A percentile compares a stretch with the other conserved stretches of the same genome.
phyloP scores from a whole-genome alignment of 2,113 vertebrate species.

The Chloroceryle aenea region DNA sequence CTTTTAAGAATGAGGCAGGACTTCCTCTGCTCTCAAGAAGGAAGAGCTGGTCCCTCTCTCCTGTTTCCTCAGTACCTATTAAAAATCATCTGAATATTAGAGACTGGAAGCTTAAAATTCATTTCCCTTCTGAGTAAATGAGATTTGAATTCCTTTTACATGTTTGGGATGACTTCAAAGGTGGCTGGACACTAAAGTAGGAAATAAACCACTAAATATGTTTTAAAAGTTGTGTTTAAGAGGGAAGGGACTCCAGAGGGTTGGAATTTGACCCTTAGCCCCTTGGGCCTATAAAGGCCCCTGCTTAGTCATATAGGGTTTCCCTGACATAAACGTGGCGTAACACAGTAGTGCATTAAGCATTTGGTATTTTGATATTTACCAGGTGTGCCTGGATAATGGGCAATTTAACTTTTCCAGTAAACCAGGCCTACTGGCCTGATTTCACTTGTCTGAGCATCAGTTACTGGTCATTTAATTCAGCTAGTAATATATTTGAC shows the following conservation, averaged over 20 bases:
- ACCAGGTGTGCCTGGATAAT: neutral
- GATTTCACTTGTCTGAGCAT: neutral
- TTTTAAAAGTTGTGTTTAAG: neutral
- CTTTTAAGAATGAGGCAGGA: neutral
- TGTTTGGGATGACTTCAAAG: neutral
- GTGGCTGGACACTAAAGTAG: neutral
- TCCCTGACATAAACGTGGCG: neutral
- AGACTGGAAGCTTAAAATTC: neutral
- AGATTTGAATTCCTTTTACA: neutral
- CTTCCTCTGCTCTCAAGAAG: neutral
- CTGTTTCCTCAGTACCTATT: neutral
- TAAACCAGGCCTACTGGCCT: neutral
- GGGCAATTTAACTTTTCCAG: neutral
- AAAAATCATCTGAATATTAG: neutral
- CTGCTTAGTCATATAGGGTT: neutral
- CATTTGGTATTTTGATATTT: conserved; percentile 15
- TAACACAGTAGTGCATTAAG: neutral
- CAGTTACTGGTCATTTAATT: neutral
- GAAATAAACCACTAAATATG: neutral
- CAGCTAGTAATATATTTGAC: rapidly evolving
- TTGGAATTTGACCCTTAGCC: neutral
- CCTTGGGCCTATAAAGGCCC: neutral
- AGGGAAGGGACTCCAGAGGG: neutral
- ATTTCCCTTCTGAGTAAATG: neutral
- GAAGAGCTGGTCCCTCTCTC: neutral